Base-by-base conservation (phyloP, 2,888 invertebrate genomes). In the Tyria jacobaeae region DNA sequence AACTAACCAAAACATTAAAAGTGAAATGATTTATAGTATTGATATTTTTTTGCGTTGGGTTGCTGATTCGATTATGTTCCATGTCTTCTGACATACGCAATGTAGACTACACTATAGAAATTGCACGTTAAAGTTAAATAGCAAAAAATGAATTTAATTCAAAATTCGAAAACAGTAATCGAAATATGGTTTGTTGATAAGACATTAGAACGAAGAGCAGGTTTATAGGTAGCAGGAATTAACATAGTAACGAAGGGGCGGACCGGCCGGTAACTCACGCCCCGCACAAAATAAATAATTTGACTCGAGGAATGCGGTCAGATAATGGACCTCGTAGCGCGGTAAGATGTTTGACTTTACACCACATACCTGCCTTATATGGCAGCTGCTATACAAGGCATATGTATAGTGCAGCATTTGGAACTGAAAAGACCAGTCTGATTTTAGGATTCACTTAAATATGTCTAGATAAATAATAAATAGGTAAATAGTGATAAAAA, bases 231-330 rank as follows among this genome's bases (percentile, higher is more conserved):
- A 88, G 88, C 86, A 73, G 80, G 83, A 81, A 92, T 92, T 92
- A 92, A 85, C 90, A 90, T 92, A 88, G 91, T 93, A 93, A 92
- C 89, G 90, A 92, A 93, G 90, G 87, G 93, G 93, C 92, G 93
- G 84, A 84, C 72, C 85, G 76, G 78, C 68, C 89, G 84, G 90
- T 91, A 89, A 89, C 90, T 91, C 91, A 92, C 93, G 90, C 92
- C 90, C 92, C 83, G 84, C 79, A 90, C 88, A 87, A 91, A 90
- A 92, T 92, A 92, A 93, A 92, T 90, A 90, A 90, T 88, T 85
- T 86, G 81, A 81, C 83, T 78, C 68, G 76, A 73, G 89, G 92
- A 92, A 91, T 91, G 90, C 79, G 80, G 75, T 66, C 65, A 74
- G 76, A 76, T 87, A 87, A 88, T 88, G 84, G 85, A 79, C 80